Conservation (phyloP, 2,888 invertebrate genomes). For the Drosophila lacicola region DNA sequence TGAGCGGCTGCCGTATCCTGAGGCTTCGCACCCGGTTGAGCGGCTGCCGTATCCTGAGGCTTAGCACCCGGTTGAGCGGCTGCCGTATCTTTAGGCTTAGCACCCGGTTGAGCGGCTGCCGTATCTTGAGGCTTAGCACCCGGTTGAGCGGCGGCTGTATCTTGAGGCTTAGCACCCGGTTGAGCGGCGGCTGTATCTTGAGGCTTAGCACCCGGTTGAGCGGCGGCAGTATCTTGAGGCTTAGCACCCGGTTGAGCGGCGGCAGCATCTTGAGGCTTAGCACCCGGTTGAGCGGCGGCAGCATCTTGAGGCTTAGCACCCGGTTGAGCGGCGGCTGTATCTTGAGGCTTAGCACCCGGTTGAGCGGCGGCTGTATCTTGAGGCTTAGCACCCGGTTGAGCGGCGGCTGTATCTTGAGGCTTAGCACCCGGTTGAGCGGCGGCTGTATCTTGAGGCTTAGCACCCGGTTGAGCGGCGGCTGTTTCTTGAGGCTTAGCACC, state of each 20-base stretch:
- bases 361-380: neutral
- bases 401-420: neutral
- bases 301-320: neutral
- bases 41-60: neutral
- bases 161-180: neutral
- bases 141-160: neutral
- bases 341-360: neutral
- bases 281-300: conserved; percentile 1
- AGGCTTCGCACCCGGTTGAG: neutral
- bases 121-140: neutral
- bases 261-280: neutral
- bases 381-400: neutral
- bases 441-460: neutral
- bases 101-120: neutral
- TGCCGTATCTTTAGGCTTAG: neutral
- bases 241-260: neutral
- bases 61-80: neutral
- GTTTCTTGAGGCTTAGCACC: neutral
- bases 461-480: neutral
- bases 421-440: conserved; percentile 2
- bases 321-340: conserved; percentile 2
- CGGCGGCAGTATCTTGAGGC: too few relatives aligned
- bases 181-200: neutral
- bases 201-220: too few relatives aligned
- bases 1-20: neutral